These are phyloP conservation scores for Willowsia nigromaculata DNA, from an alignment of 2,888 invertebrate species.

Conservation along the genomic window DNA sequence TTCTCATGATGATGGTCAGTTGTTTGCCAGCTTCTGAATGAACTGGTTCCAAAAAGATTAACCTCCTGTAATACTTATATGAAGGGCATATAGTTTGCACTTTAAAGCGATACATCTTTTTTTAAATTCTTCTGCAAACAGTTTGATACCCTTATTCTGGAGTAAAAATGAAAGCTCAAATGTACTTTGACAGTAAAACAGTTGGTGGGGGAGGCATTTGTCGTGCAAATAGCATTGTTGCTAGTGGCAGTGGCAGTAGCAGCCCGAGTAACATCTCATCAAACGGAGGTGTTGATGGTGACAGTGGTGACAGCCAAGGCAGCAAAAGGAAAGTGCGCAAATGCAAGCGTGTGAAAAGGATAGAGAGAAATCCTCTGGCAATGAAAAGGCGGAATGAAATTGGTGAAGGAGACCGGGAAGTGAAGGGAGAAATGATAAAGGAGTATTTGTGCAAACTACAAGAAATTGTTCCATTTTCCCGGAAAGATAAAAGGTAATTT, in stretches of 20 bases:
- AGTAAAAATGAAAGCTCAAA: background rate
- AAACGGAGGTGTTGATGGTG: background rate
- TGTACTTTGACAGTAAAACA: background rate
- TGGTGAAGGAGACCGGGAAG: background rate
- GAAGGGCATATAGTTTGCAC: background rate
- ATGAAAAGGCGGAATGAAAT: background rate
- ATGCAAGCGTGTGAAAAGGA: background rate
- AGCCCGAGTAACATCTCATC: background rate
- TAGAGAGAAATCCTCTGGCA: background rate
- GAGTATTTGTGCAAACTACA: background rate
- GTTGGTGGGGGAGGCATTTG: background rate
- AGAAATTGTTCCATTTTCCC: slow-evolving; percentile 3
- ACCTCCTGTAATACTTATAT: background rate
- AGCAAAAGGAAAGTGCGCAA: background rate
- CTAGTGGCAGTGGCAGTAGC: background rate
- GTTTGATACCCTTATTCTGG: background rate
- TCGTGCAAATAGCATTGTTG: background rate
- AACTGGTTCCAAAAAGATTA: background rate
- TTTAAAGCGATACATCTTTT: no score
- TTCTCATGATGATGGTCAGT: background rate
- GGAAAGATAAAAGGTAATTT: slow-evolving; percentile 1
- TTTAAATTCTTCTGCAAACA: background rate
- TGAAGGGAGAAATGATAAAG: background rate
- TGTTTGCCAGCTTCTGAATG: background rate
- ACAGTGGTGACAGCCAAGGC: background rate